These are phyloP conservation scores for Luscinia luscinia DNA, from an alignment of 2,797 vertebrate genomes.

Conservation along the genomic window DNA sequence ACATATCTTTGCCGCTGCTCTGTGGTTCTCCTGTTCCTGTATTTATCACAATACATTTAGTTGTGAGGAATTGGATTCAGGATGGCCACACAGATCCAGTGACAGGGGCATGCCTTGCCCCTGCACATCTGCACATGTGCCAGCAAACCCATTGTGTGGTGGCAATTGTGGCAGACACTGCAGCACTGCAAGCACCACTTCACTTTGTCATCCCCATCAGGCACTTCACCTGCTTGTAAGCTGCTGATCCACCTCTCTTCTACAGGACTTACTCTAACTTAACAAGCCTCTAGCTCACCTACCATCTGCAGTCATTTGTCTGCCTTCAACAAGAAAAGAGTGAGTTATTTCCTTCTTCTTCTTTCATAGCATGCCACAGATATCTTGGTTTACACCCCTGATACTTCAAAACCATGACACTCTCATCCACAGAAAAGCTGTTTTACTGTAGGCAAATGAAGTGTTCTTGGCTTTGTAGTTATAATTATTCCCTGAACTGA, in stretches of 20 bases:
- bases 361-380: conserved; percentile 3
- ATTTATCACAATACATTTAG: background rate
- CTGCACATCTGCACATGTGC: accelerated
- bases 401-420: conserved; percentile 36
- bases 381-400: conserved; percentile 13
- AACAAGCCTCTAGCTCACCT: background rate
- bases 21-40: background rate
- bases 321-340: background rate
- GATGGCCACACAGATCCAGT: background rate
- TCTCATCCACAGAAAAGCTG: background rate
- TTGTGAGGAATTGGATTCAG: background rate
- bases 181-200: background rate
- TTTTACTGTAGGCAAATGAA: conserved; percentile 20
- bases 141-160: accelerated
- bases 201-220: background rate
- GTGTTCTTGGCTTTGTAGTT: conserved; percentile 17
- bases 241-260: background rate
- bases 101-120: background rate
- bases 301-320: background rate
- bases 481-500: conserved; percentile 16
- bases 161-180: background rate
- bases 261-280: background rate
- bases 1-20: background rate
- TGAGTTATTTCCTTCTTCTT: conserved; percentile 25
- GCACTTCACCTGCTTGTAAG: background rate